Evolutionary conservation across 2,113 vertebrate species (phyloP).

Genomic region (Dicerorhinus sumatrensis): DNA sequence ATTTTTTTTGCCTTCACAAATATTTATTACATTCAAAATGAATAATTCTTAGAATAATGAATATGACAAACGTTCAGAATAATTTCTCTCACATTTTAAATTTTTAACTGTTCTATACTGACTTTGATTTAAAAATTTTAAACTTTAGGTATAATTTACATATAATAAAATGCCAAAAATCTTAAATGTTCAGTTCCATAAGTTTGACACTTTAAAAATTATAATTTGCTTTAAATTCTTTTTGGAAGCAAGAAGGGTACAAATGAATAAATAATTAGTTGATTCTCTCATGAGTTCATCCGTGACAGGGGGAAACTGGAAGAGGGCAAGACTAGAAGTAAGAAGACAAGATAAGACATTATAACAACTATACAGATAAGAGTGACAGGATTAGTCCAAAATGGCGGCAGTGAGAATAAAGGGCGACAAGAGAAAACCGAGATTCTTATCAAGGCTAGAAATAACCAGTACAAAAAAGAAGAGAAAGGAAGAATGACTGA

Average conservation of each 20-base stretch:
- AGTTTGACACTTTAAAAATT: slow-evolving; percentile 27
- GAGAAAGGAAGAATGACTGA: background rate
- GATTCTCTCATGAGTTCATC: slow-evolving; percentile 17
- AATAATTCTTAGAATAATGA: slow-evolving; percentile 8
- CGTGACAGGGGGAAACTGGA: background rate
- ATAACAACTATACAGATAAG: background rate
- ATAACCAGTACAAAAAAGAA: background rate
- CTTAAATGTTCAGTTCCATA: background rate
- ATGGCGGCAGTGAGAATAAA: background rate
- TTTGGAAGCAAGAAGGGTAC: slow-evolving; percentile 24
- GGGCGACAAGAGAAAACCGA: background rate
- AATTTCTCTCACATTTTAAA: slow-evolving; percentile 40
- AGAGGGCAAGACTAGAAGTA: background rate
- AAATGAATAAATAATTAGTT: slow-evolving; percentile 21
- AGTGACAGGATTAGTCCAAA: background rate
- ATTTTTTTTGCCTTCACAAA: slow-evolving; percentile 2
- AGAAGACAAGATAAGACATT: background rate
- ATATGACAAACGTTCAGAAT: background rate
- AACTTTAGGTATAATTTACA: slow-evolving; percentile 4
- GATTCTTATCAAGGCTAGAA: background rate
- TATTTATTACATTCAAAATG: background rate
- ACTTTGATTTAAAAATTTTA: background rate
- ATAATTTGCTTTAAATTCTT: slow-evolving; percentile 29
- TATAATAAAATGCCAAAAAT: slow-evolving; percentile 52
- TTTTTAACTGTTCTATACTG: background rate